These are phyloP conservation scores for Ennomos erosarius DNA, from an alignment of 2,888 invertebrate species.

Conservation along the genomic window DNA sequence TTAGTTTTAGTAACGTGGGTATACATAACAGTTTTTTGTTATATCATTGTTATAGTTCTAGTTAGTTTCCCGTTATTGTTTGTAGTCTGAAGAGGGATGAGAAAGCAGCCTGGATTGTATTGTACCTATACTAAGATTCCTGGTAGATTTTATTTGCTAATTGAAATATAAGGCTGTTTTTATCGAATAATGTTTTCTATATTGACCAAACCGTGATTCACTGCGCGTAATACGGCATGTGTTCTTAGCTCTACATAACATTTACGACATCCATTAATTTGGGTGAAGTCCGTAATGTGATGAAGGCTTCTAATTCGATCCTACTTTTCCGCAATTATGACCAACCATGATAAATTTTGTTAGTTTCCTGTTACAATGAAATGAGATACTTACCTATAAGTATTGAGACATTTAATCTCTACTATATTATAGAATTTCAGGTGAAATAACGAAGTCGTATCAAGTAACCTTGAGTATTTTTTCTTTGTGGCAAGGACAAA, in stretches of 20 bases:
- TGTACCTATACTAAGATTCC: constrained; percentile 15
- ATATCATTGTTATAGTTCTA: constrained; percentile 8
- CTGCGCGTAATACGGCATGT: too few species aligned
- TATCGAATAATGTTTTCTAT: too few species aligned
- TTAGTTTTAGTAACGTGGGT: constrained; percentile 5
- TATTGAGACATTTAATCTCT: constrained; percentile 27
- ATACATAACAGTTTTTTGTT: constrained; percentile 7
- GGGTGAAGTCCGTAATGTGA: constrained; percentile 46
- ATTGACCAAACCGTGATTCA: too few species aligned
- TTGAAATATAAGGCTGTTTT: too few species aligned
- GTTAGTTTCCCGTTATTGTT: constrained; percentile 6
- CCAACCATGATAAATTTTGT: constrained; percentile 41
- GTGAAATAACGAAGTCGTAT: constrained; percentile 55
- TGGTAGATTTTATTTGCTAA: too few species aligned
- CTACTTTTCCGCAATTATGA: constrained; percentile 39
- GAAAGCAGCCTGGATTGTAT: not conserved
- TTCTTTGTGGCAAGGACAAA: constrained; percentile 65
- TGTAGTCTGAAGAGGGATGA: not conserved
- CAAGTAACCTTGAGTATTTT: constrained; percentile 63
- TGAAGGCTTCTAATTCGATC: constrained; percentile 47
- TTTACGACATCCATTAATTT: constrained; percentile 48
- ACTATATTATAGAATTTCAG: constrained; percentile 23
- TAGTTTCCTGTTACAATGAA: constrained; percentile 18
- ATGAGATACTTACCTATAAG: constrained; percentile 21
- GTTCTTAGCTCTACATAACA: constrained; percentile 19